These are phyloP conservation scores for Leptatherina wallacei DNA, from an alignment of 2,797 vertebrate species.

Conservation along the genomic window DNA sequence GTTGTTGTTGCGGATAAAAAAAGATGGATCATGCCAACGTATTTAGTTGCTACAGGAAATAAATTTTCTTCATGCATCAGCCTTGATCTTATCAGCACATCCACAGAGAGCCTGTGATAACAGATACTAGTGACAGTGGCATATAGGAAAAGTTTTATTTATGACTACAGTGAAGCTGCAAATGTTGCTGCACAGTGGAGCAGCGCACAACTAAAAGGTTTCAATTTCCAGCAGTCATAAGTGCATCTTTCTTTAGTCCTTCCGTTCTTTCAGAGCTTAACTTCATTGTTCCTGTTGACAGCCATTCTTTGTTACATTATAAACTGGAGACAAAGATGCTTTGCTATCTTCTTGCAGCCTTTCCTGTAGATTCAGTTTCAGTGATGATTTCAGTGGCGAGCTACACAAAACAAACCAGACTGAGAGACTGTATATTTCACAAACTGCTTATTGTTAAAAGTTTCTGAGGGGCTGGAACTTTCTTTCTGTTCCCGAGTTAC, in stretches of 20 bases:
- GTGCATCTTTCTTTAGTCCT: neutral
- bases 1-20: conserved; percentile 1
- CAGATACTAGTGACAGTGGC: neutral
- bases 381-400: neutral
- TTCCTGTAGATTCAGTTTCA: neutral
- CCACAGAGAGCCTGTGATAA: conserved; percentile 17
- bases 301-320: too few relatives aligned
- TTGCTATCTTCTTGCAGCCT: too few relatives aligned
- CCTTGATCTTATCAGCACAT: conserved; percentile 3
- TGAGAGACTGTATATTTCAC: too few relatives aligned
- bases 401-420: neutral
- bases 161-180: neutral
- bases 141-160: neutral
- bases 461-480: conserved; percentile 16
- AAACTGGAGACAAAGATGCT: too few relatives aligned
- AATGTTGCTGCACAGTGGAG: neutral
- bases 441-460: conserved; percentile 18
- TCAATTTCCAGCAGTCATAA: neutral
- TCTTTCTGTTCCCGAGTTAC: conserved; percentile 42
- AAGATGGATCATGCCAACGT: neutral
- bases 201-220: neutral
- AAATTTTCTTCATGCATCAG: neutral
- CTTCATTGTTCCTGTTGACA: too few relatives aligned
- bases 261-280: neutral
- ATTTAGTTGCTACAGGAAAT: conserved; percentile 4